These are phyloP conservation scores for Oreochromis aureus DNA, from an alignment of 2,113 vertebrate genomes.

Conservation along the genomic window DNA sequence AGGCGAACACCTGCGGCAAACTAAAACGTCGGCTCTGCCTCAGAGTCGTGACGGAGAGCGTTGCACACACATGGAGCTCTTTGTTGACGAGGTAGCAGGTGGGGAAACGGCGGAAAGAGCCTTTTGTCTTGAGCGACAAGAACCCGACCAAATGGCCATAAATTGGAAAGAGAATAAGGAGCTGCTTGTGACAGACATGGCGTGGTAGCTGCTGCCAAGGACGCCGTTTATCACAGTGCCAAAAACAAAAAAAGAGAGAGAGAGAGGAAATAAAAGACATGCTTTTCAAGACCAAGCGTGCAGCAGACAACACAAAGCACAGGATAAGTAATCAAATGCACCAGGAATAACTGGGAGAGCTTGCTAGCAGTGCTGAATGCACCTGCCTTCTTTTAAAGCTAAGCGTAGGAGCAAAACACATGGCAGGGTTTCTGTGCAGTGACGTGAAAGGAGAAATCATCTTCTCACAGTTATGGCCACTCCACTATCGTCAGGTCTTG, in stretches of 20 bases:
- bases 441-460: not conserved
- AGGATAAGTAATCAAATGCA: not conserved
- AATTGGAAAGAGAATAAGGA: conserved; percentile 20
- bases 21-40: conserved; percentile 1
- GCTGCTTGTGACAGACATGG: conserved; percentile 6
- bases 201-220: conserved; percentile 8
- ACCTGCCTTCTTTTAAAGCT: not conserved
- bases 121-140: conserved; percentile 24
- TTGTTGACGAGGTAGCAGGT: conserved; percentile 40
- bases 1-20: not conserved
- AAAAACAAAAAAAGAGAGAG: not conserved
- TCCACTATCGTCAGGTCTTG: not conserved
- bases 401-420: not conserved
- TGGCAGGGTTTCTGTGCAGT: not conserved
- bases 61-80: conserved; percentile 1
- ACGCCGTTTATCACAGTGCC: not conserved
- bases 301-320: not conserved
- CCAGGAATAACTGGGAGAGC: not conserved
- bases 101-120: conserved; percentile 5
- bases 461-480: not conserved
- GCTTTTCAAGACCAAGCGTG: not conserved
- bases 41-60: not conserved
- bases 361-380: not conserved
- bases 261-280: not conserved
- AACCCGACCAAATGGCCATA: conserved; percentile 18